These are phyloP conservation scores for Rhinella marina DNA, from an alignment of 2,797 vertebrate genomes.

Conservation along the genomic window DNA sequence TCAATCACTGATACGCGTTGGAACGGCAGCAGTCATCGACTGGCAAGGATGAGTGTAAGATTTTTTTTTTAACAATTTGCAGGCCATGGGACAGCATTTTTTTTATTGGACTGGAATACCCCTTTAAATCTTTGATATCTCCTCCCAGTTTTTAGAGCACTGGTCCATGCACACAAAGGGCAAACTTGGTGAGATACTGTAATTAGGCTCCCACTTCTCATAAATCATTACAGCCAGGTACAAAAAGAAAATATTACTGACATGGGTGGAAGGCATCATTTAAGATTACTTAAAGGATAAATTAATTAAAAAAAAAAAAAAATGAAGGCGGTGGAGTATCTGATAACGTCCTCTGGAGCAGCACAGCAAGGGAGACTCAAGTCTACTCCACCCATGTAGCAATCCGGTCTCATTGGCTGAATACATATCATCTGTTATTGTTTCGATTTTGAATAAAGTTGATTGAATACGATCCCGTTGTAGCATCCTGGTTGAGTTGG, in stretches of 20 bases:
- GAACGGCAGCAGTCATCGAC: too few species aligned
- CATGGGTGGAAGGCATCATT: not conserved
- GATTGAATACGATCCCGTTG: constrained; percentile 90
- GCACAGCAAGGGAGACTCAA: constrained; percentile 62
- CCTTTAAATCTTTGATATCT: not conserved
- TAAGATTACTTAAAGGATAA: not conserved
- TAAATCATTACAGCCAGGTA: not conserved
- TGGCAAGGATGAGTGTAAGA: too few species aligned
- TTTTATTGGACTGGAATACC: not conserved
- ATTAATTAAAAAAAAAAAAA: not conserved
- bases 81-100: too few species aligned
- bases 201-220: not conserved
- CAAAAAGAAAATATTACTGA: not conserved
- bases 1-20: too few species aligned
- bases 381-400: not conserved
- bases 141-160: not conserved
- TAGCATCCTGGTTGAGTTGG: constrained; percentile 90
- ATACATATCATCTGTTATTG: constrained; percentile 76
- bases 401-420: not conserved
- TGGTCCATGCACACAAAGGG: not conserved
- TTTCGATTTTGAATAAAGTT: constrained; percentile 93
- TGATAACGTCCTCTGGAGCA: constrained; percentile 62
- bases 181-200: not conserved
- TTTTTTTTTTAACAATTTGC: not conserved
- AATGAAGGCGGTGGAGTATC: not conserved